phyloP scores from a whole-genome alignment of 2,113 vertebrate species.

The Sitta europaea region DNA sequence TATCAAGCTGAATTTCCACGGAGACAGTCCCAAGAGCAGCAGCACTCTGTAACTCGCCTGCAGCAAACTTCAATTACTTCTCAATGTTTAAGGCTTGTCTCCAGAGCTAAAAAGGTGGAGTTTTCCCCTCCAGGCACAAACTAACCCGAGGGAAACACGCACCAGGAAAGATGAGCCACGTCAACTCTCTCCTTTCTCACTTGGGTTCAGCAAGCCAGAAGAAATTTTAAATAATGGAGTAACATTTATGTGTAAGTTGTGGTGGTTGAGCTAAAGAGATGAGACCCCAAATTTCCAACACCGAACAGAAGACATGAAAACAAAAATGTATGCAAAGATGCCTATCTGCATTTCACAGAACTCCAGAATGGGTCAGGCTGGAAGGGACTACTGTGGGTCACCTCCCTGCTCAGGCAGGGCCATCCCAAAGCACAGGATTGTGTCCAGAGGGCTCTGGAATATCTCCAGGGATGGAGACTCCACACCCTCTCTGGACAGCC shows the following conservation, averaged over 20 bases:
- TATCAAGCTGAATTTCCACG: not conserved
- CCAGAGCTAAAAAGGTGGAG: not conserved
- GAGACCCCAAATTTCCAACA: not conserved
- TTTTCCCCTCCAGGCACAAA: not conserved
- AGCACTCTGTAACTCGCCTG: not conserved
- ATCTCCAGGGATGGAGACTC: not conserved
- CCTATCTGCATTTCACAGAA: not conserved
- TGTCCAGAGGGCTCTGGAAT: not conserved
- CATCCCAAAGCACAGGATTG: not conserved
- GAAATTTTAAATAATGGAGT: not conserved
- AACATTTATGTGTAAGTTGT: not conserved
- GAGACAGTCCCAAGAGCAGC: not conserved
- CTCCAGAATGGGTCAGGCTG: not conserved
- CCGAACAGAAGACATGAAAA: not conserved
- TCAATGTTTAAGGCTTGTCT: not conserved
- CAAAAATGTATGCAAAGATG: not conserved
- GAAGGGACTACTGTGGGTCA: not conserved
- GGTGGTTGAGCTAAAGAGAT: not conserved
- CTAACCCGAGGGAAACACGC: accelerated
- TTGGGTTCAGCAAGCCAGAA: not conserved
- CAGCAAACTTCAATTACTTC: not conserved
- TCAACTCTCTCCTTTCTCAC: not conserved
- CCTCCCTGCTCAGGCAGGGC: not conserved
- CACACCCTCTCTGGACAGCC: not conserved
- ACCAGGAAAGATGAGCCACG: not conserved